Base-by-base conservation (phyloP, 2,797 vertebrate genomes). In the Pangasius djambal region DNA sequence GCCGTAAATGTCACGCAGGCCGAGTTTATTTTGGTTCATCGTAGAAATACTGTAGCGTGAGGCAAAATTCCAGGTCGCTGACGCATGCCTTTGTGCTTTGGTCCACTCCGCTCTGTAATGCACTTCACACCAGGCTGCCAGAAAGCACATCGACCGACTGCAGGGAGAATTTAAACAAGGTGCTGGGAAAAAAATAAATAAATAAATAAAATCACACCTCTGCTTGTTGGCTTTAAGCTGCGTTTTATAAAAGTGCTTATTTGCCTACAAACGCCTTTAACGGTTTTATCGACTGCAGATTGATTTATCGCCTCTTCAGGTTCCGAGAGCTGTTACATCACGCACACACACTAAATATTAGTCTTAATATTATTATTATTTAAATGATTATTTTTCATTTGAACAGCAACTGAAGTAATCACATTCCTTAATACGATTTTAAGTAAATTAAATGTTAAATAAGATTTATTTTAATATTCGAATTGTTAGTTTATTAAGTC, bases 71-170 rank as follows among this genome's bases (percentile, higher is more conserved):
- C 79, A 83, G 57, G 40, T 8, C 20, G 37, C 59, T 83, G 79
- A 75, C 67, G 57, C 79, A 84, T 18, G 37, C 34, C 13, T 83
- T 74, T 88, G 48, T 75, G 59, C 74, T 57, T 84, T 28, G 16
- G 70, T 78, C 52, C 57, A 55, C 82, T 78, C 40, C 6, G 74
- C 55, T 84, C 59, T 85, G 57, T 88, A 88, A 85, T 85, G 69
- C 87, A 85, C 82, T 82, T 83, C 50, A 34, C 81, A 22, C 37
- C 40, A 16, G 10, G 48, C 22, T 77, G 87, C 87, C 82, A 85
- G 48, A 67, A 88, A 77, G 16, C 40, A 44, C 84, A 75, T 55
- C 50, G 87, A 88, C 40, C 52, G 82, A 55, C 70, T 67, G 57
- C 55, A 31, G 81, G 22, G 25, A 10, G 82, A 77, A 25, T 65